These are phyloP conservation scores for Botia almorhae DNA, from an alignment of 2,797 vertebrate species.

Conservation along the genomic window DNA sequence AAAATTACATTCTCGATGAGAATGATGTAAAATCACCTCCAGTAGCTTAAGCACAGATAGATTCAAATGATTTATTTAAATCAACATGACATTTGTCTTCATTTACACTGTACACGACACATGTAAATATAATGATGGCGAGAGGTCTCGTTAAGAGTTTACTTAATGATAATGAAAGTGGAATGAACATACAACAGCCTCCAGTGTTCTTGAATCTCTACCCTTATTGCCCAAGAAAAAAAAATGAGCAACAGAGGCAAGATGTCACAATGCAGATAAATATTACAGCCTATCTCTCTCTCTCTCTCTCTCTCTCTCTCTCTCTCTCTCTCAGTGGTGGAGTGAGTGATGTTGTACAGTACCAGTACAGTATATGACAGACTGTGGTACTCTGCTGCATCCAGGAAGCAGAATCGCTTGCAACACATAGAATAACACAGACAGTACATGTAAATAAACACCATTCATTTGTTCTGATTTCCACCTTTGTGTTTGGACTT, in stretches of 20 bases:
- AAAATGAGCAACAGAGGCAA: no score
- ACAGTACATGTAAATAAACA: not conserved
- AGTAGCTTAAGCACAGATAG: no score
- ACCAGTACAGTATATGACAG: no score
- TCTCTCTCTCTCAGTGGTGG: not conserved
- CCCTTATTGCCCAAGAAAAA: no score
- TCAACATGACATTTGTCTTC: not conserved
- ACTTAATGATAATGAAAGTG: not conserved
- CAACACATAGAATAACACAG: not conserved
- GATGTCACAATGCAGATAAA: no score
- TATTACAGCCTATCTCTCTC: not conserved
- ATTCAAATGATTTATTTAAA: no score
- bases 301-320: not conserved
- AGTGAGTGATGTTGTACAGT: not conserved
- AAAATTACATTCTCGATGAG: not conserved
- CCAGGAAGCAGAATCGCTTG: not conserved
- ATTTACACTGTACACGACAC: not conserved
- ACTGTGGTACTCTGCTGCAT: not conserved
- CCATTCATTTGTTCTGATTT: not conserved
- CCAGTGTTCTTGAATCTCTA: not conserved
- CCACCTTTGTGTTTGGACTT: conserved; percentile 61
- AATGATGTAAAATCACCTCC: not conserved
- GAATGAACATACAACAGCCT: not conserved
- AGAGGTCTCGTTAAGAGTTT: not conserved
- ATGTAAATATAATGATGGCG: not conserved